phyloP scores from a whole-genome alignment of 2,888 invertebrate genomes.

The Ganaspis brasiliensis region DNA sequence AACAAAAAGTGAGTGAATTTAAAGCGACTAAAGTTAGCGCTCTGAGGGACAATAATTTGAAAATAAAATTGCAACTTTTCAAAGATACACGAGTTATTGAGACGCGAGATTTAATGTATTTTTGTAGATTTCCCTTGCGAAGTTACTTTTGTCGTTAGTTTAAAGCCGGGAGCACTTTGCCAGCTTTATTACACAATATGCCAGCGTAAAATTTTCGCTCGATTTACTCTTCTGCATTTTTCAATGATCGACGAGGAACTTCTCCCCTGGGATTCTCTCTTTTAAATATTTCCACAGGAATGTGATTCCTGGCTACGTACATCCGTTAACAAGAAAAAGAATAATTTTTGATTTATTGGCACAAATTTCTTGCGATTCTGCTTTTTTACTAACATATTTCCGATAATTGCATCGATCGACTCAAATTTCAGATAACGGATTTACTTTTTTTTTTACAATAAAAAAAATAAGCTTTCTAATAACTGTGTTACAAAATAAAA shows the following conservation, averaged over 20 bases:
- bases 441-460: no score
- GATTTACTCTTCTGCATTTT: conserved; percentile 10
- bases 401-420: no score
- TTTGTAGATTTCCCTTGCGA: not conserved
- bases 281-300: conserved; percentile 27
- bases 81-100: not conserved
- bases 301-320: not conserved
- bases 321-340: not conserved
- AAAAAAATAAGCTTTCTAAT: no score
- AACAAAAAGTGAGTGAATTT: no score
- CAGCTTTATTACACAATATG: conserved; percentile 27
- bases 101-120: not conserved
- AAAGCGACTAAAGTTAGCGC: no score
- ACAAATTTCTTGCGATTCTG: no score
- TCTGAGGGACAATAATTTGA: no score
- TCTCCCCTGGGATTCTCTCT: conserved; percentile 20
- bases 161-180: conserved; percentile 22
- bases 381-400: no score
- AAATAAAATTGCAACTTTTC: not conserved
- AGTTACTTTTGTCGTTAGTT: conserved; percentile 11
- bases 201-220: conserved; percentile 10
- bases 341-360: no score
- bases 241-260: conserved; percentile 19
- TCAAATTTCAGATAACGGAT: no score
- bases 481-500: no score